These are phyloP conservation scores for Dinocampus coccinellae DNA, from an alignment of 2,888 invertebrate genomes.

Conservation along the genomic window DNA sequence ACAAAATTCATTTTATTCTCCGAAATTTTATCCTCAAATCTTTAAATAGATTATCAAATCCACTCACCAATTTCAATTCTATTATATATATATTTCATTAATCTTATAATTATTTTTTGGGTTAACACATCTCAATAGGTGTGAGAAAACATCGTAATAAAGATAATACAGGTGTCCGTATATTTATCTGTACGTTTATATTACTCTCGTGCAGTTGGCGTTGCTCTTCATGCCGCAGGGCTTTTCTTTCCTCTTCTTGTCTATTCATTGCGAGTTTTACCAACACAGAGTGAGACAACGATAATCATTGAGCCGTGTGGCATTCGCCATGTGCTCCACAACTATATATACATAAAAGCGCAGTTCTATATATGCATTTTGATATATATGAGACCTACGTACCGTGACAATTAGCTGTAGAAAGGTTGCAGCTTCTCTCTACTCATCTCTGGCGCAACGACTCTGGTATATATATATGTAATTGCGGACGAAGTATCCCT, in stretches of 20 bases:
- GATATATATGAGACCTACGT: slow-evolving; percentile 14
- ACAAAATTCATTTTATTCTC: too few species aligned
- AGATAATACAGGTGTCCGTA: not conserved
- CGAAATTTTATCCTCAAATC: too few species aligned
- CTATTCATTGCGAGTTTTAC: not conserved
- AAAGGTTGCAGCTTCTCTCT: slow-evolving; percentile 26
- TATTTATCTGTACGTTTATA: not conserved
- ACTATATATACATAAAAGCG: slow-evolving; percentile 11
- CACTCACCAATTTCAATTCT: too few species aligned
- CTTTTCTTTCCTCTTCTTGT: slow-evolving; percentile 10
- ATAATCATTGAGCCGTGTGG: slow-evolving; percentile 32
- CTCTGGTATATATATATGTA: slow-evolving; percentile 24
- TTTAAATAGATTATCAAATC: too few species aligned
- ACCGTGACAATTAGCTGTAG: slow-evolving; percentile 37
- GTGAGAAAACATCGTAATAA: not conserved
- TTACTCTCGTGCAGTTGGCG: not conserved
- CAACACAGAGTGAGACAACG: not conserved
- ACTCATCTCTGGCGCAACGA: slow-evolving; percentile 34
- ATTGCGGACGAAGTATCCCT: slow-evolving; percentile 20
- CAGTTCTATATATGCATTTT: slow-evolving; percentile 11
- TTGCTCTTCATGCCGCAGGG: slow-evolving; percentile 2
- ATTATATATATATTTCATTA: too few species aligned
- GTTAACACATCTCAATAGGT: not conserved
- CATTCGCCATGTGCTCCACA: slow-evolving; percentile 26
- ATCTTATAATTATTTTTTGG: too few species aligned